Base-by-base conservation (phyloP, 2,113 vertebrate species). In the western clawed frog (Xenopus tropicalis) region DNA sequence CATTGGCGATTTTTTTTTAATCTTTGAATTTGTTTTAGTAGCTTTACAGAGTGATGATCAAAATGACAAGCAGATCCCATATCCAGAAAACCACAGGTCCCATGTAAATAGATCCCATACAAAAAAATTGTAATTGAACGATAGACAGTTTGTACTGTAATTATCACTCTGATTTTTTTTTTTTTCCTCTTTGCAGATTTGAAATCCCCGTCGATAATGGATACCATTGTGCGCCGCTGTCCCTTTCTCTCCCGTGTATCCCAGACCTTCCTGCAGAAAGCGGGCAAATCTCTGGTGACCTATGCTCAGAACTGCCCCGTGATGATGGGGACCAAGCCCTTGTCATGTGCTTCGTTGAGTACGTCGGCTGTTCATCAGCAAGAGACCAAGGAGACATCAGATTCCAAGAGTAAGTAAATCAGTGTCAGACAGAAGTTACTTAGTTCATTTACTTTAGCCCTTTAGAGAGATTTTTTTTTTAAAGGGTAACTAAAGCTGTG, bases 241-340 rank as follows among this genome's bases (percentile, higher is more conserved):
- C 97, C 97, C 0, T 99, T 98, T 88, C 84, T 99, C 82, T 93
- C 95, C 58, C 90, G 93, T 0, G 90, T 98, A 66, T 92, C 96
- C 1, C 96, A 95, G 85, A 82, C 92, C 17, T 98, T 99, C 82
- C 83, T 98, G 78, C 97, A 98, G 88, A 97, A 98, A 82, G 86
- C 97, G 11, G 93, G 94, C 54, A 92, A 92, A 63, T 93, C 93
- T 1, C 79, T 98, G 84, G 84, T 94, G 16, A 86, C 89, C 1
- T 98, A 95, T 19, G 96, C 97, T 13, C 94, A 96, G 82, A 91
- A 86, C 71, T 98, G 97, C 78, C 97, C 97, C 1, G 88, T 96
- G 37, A 98, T 98, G 96, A 98, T 98, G 97, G 93, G 83, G 11
- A 87, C 91, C 23, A 91, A 91, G 67, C 89, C 93, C 5, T 80